Evolutionary conservation across 2,888 invertebrate species (phyloP).

Genomic region (Pycnomerus fuliginosus): DNA sequence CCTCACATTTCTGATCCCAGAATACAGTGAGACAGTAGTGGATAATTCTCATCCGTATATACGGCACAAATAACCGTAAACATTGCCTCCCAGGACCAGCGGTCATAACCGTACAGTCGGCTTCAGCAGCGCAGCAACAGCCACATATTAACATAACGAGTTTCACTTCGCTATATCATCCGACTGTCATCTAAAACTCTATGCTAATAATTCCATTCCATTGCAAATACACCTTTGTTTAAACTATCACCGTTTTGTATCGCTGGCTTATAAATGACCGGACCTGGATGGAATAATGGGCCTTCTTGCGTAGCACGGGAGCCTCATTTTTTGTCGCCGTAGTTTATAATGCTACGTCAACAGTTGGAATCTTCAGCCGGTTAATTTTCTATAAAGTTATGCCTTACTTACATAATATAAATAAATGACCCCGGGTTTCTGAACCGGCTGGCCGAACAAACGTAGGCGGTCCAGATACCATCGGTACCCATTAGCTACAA

Average conservation of each 20-base stretch:
- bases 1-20: no score
- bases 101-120: slow-evolving; percentile 41
- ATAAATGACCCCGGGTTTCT: slow-evolving; percentile 33
- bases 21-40: slow-evolving; percentile 23
- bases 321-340: no score
- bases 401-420: no score
- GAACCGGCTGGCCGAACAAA: slow-evolving; percentile 34
- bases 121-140: slow-evolving; percentile 22
- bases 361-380: no score
- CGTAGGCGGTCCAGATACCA: slow-evolving; percentile 21
- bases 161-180: slow-evolving; percentile 53
- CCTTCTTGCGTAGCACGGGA: slow-evolving; percentile 40
- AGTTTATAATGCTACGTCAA: no score
- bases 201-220: slow-evolving; percentile 52
- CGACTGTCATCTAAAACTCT: slow-evolving; percentile 53
- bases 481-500: slow-evolving; percentile 16
- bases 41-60: slow-evolving; percentile 40
- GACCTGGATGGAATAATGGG: slow-evolving; percentile 40
- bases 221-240: slow-evolving; percentile 52
- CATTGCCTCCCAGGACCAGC: slow-evolving; percentile 46
- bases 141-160: slow-evolving; percentile 53
- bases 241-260: slow-evolving; percentile 42
- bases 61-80: slow-evolving; percentile 52
- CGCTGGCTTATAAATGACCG: slow-evolving; percentile 40
- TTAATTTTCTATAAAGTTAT: no score